Base-by-base conservation (phyloP, 2,113 vertebrate species). In the Paedocypris sp. region DNA sequence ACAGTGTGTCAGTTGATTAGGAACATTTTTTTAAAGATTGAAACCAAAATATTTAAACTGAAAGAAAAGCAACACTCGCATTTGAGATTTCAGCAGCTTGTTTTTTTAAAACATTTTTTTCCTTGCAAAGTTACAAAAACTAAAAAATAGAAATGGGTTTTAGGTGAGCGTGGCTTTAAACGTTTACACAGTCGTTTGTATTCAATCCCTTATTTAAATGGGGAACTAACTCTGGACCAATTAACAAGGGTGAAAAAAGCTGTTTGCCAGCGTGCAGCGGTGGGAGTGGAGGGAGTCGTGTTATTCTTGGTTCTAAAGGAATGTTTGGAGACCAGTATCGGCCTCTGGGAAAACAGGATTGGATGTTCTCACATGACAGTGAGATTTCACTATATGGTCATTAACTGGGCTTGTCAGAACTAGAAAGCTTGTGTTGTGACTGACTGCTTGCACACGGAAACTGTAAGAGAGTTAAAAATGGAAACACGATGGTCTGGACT, bases 391-490 rank as follows among this genome's bases (percentile, higher is more conserved):
- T 20, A 2, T 58, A 20, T 20, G 38, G 38, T 43, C 54, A 43
- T 58, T 58, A 58, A 11, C 26, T 43, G 39, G 39, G 54, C 54
- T 58, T 43, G 54, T 58, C 54, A 58, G 33, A 50, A 50, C 45
- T 29, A 39, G 59, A 62, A 32, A 43, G 12, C 4, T 15, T 51
- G 47, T 3, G 16, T 51, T 51, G 32, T 23, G 2, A 22, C 38
- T 19, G 26, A 43, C 4, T 41, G 23, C 52, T 41, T 36, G n/a
- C 43, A 28, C 9, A 61, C 6, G 6, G 52, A 41, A 41, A n/a
- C 23, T 2, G 3, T 12, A 35, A 38, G n/a, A 53, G 22, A 35
- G 35, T 54, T 6, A 19, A 6, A 56, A 41, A 41, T 29, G 23
- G 29, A 39, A n/a, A 38, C 20, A 23, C 7, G n/a, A n/a, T n/a